Evolutionary conservation across 2,888 invertebrate genomes (phyloP).

Genomic region (Megalurothrips usitatus): DNA sequence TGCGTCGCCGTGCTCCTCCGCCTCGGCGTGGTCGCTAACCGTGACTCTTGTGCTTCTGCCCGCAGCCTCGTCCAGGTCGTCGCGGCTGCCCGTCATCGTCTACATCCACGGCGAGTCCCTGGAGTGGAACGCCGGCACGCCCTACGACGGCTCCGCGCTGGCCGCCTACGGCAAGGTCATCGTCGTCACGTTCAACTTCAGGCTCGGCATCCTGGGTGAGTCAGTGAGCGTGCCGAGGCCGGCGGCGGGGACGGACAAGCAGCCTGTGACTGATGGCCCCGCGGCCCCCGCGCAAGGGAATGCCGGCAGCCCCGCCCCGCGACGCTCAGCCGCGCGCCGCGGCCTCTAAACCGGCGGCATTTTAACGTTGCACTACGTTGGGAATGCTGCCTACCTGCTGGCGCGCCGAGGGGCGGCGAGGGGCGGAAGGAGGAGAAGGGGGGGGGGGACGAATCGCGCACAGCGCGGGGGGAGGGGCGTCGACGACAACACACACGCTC

Average conservation of each 20-base stretch:
- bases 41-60: not conserved
- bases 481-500: not conserved
- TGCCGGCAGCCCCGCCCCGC: not conserved
- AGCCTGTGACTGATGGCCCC: not conserved
- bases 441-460: not conserved
- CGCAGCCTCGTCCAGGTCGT: not conserved
- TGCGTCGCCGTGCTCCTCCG: no score
- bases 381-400: conserved; percentile 12
- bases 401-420: not conserved
- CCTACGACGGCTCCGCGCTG: conserved; percentile 91
- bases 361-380: not conserved
- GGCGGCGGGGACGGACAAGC: not conserved
- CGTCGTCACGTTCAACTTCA: conserved; percentile 79
- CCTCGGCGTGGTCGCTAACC: no score
- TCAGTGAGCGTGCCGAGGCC: conserved; percentile 34
- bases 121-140: conserved; percentile 95
- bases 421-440: no score
- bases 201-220: conserved; percentile 77
- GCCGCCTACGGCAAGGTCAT: conserved; percentile 87
- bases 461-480: not conserved
- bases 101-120: conserved; percentile 94
- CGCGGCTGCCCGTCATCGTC: conserved; percentile 71
- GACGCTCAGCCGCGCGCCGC: not conserved
- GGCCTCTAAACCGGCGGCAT: not conserved
- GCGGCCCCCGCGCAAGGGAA: not conserved